Evolutionary conservation across 2,888 invertebrate species (phyloP), one percentile per base, ranked within the genome.

Genomic region (Ochlodes sylvanus): DNA sequence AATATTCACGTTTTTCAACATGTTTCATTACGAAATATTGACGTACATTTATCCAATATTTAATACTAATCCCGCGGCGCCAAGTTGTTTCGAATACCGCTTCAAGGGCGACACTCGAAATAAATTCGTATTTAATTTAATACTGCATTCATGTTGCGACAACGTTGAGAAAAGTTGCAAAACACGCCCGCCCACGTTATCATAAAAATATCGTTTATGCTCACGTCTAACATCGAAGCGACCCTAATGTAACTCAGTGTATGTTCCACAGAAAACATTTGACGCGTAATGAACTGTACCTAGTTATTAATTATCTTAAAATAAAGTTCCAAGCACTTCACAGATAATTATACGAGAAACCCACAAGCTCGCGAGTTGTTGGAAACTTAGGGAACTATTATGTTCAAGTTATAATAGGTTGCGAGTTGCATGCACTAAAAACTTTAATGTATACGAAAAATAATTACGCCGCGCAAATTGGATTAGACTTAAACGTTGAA

Each of bases 151-250:
- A 83, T 77, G 76, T 77, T 78, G 80, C 79, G 77, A 80, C 77
- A 74, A 75, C 76, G 66, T 79, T 72, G 71, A 72, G 73, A 78
- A 76, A 75, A 75, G 75, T 77, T 77, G 75, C 80, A 77, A 76
- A 77, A 79, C 76, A 73, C 71, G 57, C 44, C 70, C 79, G 63
- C 82, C 81, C 73, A 81, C 82, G 77, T 73, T 71, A 70, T 78
- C 82, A 84, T 85, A 83, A 84, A 88, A 86, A 88, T 88, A 88
- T 81, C 82, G 70, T 76, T 75, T 71, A 74, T 70, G 75, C 75
- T 69, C 72, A 69, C 69, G 60, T 71, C 68, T 72, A 68, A 68
- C 41, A 57, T 6, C 55, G 38, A 44, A 61, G 42, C 66, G 47
- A 19, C 21, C 60, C 68, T 68, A 61, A 58, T 63, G 66, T 52